Percentiles rank a stretch among this genome's conserved stretches.
These are phyloP conservation scores for Paradoxurus hermaphroditus DNA, from an alignment of 2,113 vertebrate genomes.

Conservation along the genomic window DNA sequence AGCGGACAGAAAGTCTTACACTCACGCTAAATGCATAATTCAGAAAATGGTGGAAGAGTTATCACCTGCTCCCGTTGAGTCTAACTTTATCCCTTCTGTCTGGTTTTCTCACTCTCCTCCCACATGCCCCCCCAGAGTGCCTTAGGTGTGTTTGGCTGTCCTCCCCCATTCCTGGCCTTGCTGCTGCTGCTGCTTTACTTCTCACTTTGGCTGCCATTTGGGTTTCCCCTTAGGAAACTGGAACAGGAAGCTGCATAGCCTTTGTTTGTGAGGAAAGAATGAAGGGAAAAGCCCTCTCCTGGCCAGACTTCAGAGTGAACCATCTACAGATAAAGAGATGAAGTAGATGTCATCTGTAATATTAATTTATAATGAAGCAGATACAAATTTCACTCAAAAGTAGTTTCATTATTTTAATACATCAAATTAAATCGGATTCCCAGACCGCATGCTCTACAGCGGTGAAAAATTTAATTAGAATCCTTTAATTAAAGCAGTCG, in stretches of 20 bases:
- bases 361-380: neutral
- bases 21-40: neutral
- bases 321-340: neutral
- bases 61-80: neutral
- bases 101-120: neutral
- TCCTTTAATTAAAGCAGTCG: slow-evolving; percentile 35
- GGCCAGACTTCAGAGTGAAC: neutral
- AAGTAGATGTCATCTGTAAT: neutral
- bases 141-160: neutral
- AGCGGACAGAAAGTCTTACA: neutral
- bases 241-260: neutral
- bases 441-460: neutral
- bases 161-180: neutral
- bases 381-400: neutral
- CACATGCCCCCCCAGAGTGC: too few relatives aligned
- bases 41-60: neutral
- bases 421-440: slow-evolving; percentile 40
- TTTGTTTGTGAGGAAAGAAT: neutral
- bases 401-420: slow-evolving; percentile 23
- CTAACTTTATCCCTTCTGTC: neutral
- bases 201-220: neutral
- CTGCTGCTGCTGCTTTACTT: neutral
- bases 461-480: slow-evolving; percentile 53
- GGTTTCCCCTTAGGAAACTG: neutral
- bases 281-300: neutral